Conservation (phyloP, 2,113 vertebrate genomes). For the Coreoperca whiteheadi region DNA sequence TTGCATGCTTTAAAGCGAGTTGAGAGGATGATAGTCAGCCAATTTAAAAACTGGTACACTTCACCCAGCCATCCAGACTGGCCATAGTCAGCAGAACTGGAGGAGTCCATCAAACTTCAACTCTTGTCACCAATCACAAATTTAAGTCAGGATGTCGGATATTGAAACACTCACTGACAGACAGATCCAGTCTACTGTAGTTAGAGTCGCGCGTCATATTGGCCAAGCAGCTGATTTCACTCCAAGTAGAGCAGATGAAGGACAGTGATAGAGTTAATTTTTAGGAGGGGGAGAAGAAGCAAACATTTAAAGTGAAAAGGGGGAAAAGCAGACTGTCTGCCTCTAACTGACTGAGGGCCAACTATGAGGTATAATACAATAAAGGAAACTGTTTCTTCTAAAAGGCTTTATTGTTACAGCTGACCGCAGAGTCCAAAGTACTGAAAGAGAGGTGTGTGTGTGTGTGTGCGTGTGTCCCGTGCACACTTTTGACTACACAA, state of each 20-base stretch:
- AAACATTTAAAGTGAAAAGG: conserved; percentile 30
- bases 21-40: background rate
- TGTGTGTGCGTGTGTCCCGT: conserved; percentile 28
- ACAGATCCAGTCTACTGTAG: conserved; percentile 16
- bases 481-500: conserved; percentile 22
- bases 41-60: conserved; percentile 1
- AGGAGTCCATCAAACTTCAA: background rate
- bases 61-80: no score
- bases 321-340: conserved; percentile 46
- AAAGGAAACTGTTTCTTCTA: conserved; percentile 65
- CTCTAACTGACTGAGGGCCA: conserved; percentile 43
- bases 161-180: no score
- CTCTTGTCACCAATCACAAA: background rate
- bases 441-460: conserved; percentile 58
- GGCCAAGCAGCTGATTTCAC: conserved; percentile 3
- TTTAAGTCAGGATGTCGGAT: background rate
- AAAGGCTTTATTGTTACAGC: conserved; percentile 73
- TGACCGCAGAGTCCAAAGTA: conserved; percentile 62
- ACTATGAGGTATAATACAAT: conserved; percentile 66
- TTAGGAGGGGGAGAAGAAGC: background rate
- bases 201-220: background rate
- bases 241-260: conserved; percentile 23
- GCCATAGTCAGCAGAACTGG: background rate
- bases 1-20: background rate
- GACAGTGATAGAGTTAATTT: conserved; percentile 26